Evolutionary conservation across 1,140 invertebrate species (phyloP), one percentile per base, ranked within the genome.

Genomic region (Calycopis cecrops): DNA sequence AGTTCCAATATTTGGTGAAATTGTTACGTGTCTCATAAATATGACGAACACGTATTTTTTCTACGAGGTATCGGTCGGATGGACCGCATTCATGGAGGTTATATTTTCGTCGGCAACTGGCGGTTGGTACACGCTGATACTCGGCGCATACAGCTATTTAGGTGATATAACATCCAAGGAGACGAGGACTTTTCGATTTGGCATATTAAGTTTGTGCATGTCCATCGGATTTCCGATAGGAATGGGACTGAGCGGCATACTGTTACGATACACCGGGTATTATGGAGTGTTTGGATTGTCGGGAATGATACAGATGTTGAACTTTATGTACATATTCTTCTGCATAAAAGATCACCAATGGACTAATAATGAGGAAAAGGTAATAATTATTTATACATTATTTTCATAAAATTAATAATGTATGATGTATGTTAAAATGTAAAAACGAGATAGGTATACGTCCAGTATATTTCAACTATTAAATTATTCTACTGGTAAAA

Each of bases 131-230:
- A 94, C 94, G 21, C 93, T 96, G 91, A 92, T 96, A 59, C 94
- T 97, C 89, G 94, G 94, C 1, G 91, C 93, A 10, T 97, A 96
- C 76, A 96, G 95, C 71, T 97, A 96, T 71, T 92, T 97, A 37
- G 93, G 92, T 1, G 95, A 97, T 71, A 92, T 96, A 12, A 96
- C 95, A 0, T 92, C 92, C 1, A 90, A 93, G 50, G 92, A 94
- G 67, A 93, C 91, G 18, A 91, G 95, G 58, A 97, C 95, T 0
- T 88, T 95, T 9, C 84, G 95, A 49, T 93, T 97, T 58, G 95
- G 94, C 1, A 92, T 97, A 28, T 91, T 95, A 55, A 97, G 93
- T 82, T 90, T 95, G 9, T 94, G 94, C 67, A 92, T 94, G 69
- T 94, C 93, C 12, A 57, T 88, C 4, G 85, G 88, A 21, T 84